phyloP scores from a whole-genome alignment of 2,797 vertebrate species.

The Petrocephalus sullivani region DNA sequence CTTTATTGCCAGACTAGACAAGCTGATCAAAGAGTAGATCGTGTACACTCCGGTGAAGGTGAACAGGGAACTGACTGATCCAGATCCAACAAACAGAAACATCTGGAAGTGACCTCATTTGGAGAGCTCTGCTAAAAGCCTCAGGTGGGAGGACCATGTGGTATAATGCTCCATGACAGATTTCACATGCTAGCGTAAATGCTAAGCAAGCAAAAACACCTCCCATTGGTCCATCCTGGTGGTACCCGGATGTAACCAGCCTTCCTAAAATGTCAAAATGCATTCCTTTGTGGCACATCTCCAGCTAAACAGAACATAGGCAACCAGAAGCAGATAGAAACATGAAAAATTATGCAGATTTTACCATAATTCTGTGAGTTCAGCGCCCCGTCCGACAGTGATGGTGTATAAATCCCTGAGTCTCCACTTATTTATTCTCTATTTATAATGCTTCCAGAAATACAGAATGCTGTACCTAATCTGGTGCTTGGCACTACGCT shows the following conservation, averaged over 20 bases:
- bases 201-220: not conserved
- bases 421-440: not conserved
- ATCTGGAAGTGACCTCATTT: not conserved
- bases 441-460: slow-evolving; percentile 8
- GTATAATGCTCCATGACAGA: not conserved
- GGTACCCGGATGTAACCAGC: not conserved
- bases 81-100: not conserved
- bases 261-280: not conserved
- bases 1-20: not conserved
- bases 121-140: not conserved
- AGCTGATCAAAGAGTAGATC: not conserved
- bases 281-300: not conserved
- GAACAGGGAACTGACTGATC: not conserved
- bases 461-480: not conserved
- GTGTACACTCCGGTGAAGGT: not conserved
- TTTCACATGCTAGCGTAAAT: not conserved
- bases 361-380: not conserved
- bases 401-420: not conserved
- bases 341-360: not conserved
- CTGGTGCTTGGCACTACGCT: not conserved
- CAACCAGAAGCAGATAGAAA: not conserved
- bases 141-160: not conserved
- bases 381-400: not conserved
- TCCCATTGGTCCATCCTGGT: not conserved
- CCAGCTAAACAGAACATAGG: not conserved